Conservation (phyloP, 2,113 vertebrate species). For the Pelobates fuscus region DNA sequence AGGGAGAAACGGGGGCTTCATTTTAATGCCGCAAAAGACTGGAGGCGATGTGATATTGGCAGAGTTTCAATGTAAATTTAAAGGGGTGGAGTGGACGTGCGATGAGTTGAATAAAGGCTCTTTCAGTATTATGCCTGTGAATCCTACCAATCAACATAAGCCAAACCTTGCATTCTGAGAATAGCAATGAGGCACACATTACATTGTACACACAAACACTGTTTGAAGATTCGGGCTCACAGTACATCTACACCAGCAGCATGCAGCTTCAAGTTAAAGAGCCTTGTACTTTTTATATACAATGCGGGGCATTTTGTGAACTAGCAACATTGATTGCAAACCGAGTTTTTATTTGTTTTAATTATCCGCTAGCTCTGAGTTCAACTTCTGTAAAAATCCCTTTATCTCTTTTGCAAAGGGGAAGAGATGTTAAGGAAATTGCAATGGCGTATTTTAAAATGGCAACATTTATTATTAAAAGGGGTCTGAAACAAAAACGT, state of each 20-base stretch:
- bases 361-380: constrained; percentile 66
- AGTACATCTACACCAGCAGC: constrained; percentile 70
- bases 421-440: too few relatives aligned
- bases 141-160: constrained; percentile 76
- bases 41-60: constrained; percentile 74
- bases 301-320: constrained; percentile 71
- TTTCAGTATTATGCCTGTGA: constrained; percentile 75
- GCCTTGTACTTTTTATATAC: constrained; percentile 68
- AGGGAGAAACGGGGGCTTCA: constrained; percentile 60
- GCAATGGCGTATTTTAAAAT: too few relatives aligned
- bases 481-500: too few relatives aligned
- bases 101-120: constrained; percentile 74
- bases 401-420: too few relatives aligned
- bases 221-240: constrained; percentile 73
- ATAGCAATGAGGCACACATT: constrained; percentile 79
- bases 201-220: constrained; percentile 72
- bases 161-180: constrained; percentile 74
- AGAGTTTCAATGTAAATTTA: constrained; percentile 78
- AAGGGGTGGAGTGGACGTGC: constrained; percentile 67
- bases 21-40: constrained; percentile 77
- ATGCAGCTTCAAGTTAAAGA: constrained; percentile 72
- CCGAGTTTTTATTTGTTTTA: constrained; percentile 59
- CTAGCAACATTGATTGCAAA: constrained; percentile 68
- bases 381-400: constrained; percentile 40
- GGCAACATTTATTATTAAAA: too few relatives aligned